These are phyloP conservation scores for Zosterops pallidus DNA, from an alignment of 2,113 vertebrate genomes.

Conservation along the genomic window DNA sequence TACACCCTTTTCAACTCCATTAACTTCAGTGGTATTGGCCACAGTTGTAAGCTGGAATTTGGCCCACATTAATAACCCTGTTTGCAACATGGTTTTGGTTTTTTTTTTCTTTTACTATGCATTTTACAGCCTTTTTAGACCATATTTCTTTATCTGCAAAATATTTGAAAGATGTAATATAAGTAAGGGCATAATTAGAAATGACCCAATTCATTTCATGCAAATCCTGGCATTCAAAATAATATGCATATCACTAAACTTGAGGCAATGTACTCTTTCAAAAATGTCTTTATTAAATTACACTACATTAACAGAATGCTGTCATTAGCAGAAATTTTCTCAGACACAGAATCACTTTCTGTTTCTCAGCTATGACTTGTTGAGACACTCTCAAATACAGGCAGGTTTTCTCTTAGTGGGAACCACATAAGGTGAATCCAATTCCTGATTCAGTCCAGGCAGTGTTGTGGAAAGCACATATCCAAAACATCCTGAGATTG, in stretches of 20 bases:
- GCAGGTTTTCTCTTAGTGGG: not conserved
- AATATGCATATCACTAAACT: not conserved
- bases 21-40: conserved; percentile 2
- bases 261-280: not conserved
- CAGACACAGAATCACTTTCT: not conserved
- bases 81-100: not conserved
- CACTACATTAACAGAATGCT: not conserved
- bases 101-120: not conserved
- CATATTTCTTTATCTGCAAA: not conserved
- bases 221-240: conserved; percentile 2
- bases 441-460: not conserved
- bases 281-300: not conserved
- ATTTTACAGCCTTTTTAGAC: not conserved
- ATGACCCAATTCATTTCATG: not conserved
- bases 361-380: not conserved
- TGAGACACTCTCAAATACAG: not conserved
- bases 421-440: not conserved
- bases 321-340: not conserved
- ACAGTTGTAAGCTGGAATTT: not conserved
- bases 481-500: not conserved
- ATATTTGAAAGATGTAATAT: not conserved
- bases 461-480: not conserved
- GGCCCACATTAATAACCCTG: not conserved
- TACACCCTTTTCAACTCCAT: conserved; percentile 5
- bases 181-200: not conserved